Evolutionary conservation across 2,888 invertebrate genomes (phyloP), one percentile per base, ranked within the genome.

Genomic region (Parthenolecanium corni): DNA sequence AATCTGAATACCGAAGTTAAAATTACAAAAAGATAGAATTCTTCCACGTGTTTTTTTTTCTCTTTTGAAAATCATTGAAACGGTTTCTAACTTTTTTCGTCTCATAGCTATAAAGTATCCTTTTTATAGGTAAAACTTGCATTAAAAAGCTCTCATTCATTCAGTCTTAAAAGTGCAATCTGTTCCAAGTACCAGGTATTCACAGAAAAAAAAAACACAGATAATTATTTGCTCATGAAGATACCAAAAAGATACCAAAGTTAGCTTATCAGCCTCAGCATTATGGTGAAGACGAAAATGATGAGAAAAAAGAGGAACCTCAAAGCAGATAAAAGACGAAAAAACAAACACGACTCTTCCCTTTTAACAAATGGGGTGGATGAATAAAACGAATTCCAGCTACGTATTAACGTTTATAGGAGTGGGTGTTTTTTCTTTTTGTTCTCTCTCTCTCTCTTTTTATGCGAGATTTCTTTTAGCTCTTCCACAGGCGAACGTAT

Each of bases 341-440:
- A 20, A 16, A 20, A 36, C 24, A 52, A 31, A 31, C 31, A 31
- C 31, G 31, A 31, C 31, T 31, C 31, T 31, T 4, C 31, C 36
- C 25, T n/a, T 12, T 24, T 57, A 57, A 57, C 57, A 57, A 57
- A 57, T 57, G 57, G 47, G 57, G 31, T 25, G 57, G 57, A 57
- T 57, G 24, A 57, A 57, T 23, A 57, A 57, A 57, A 57, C 44
- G 57, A 57, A 57, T 57, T 25, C 57, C 12, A 57, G 57, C 46
- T 47, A 20, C 31, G 31, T 57, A 57, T 57, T 57, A 57, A 57
- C 46, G 57, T 57, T 57, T 57, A 57, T 57, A 25, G 20, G 57
- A 57, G 57, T 31, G 57, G 54, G 57, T 57, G 57, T 44, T 57
- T 57, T 57, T 46, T 44, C 46, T 18, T 44, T 24, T 46, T 42